These are phyloP conservation scores for Chirona hameri DNA, from an alignment of 2,888 invertebrate species.

Conservation along the genomic window DNA sequence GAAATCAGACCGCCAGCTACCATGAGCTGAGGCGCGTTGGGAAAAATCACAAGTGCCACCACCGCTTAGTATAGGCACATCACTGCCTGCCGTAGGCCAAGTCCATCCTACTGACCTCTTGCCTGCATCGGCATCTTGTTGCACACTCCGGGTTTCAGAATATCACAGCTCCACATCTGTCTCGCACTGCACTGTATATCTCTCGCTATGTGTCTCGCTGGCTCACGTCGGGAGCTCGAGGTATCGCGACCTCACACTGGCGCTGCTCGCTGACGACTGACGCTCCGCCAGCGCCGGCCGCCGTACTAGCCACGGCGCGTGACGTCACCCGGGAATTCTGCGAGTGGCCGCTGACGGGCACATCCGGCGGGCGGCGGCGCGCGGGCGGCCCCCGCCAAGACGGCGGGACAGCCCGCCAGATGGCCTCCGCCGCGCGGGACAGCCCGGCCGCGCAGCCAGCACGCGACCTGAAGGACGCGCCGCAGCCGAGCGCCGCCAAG, in stretches of 20 bases:
- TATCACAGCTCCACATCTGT: not conserved
- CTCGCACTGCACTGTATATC: not conserved
- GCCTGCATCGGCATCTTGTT: constrained; percentile 2
- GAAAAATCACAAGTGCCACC: no score
- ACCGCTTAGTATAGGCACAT: no score
- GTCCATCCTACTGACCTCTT: not conserved
- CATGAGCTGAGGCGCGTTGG: no score
- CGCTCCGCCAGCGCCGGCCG: not conserved
- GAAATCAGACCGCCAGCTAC: no score
- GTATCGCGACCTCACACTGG: not conserved
- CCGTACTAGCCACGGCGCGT: not conserved
- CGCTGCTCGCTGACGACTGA: not conserved
- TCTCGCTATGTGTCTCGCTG: not conserved
- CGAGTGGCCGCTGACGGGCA: constrained; percentile 1
- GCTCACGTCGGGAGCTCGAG: not conserved
- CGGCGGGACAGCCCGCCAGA: not conserved
- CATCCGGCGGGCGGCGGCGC: not conserved
- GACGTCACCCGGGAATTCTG: constrained; percentile 13
- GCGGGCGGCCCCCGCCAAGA: not conserved
- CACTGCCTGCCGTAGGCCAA: not conserved
- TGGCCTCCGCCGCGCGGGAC: not conserved
- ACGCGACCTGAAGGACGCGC: not conserved
- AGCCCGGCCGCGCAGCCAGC: not conserved
- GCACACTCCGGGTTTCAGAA: not conserved
- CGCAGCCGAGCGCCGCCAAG: not conserved